Conservation (phyloP, 2,113 vertebrate genomes). For the Ptychochromis oligacanthus region DNA sequence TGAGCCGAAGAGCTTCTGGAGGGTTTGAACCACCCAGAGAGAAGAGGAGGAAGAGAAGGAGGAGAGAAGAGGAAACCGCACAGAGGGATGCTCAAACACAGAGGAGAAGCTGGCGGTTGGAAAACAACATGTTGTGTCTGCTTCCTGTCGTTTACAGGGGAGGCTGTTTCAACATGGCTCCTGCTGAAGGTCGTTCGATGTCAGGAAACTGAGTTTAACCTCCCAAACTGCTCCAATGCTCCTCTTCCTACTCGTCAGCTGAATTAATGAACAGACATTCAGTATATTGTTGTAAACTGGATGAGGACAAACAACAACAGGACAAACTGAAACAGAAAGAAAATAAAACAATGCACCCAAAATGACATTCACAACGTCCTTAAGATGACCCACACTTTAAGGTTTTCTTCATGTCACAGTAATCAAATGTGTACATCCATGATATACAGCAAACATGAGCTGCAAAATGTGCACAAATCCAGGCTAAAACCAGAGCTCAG, state of each 20-base stretch:
- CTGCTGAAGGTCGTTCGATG: background rate
- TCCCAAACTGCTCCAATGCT: background rate
- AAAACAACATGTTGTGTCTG: background rate
- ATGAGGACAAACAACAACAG: too few relatives aligned
- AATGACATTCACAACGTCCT: too few relatives aligned
- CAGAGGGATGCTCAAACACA: background rate
- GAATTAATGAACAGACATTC: background rate
- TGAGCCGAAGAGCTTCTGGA: background rate
- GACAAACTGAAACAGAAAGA: too few relatives aligned
- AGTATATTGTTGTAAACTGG: too few relatives aligned
- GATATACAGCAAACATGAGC: too few relatives aligned
- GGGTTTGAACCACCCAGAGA: constrained; percentile 29
- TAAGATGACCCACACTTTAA: too few relatives aligned
- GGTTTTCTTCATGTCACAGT: too few relatives aligned
- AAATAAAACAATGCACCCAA: too few relatives aligned
- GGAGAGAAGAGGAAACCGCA: background rate
- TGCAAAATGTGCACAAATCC: too few relatives aligned
- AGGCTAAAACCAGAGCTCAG: too few relatives aligned
- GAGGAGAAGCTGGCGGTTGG: background rate
- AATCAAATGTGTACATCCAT: too few relatives aligned
- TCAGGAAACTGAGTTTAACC: background rate
- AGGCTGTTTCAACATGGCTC: background rate
- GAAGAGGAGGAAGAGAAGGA: background rate
- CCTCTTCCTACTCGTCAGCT: too few relatives aligned
- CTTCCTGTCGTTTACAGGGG: background rate